phyloP scores from a whole-genome alignment of 2,113 vertebrate species.

The Gadus macrocephalus region DNA sequence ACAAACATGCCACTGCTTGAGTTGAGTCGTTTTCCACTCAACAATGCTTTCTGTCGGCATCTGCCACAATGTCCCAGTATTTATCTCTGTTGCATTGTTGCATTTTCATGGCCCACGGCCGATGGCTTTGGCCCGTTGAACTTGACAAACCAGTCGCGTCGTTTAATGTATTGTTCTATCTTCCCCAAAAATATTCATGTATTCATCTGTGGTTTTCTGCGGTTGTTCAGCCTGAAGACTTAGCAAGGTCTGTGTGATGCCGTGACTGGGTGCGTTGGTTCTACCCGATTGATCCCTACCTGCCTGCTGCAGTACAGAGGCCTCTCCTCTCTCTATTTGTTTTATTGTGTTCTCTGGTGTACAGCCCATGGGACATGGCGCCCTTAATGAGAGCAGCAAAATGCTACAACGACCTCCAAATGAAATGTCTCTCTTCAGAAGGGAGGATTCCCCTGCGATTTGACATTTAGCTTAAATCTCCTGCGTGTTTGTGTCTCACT shows the following conservation, averaged over 20 bases:
- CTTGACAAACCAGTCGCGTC: constrained; percentile 13
- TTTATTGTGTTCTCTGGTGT: too few relatives aligned
- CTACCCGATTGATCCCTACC: background rate
- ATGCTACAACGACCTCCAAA: too few relatives aligned
- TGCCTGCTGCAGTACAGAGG: constrained; percentile 18
- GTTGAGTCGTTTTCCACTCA: too few relatives aligned
- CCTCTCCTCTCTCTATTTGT: constrained; percentile 16
- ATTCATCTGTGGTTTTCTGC: constrained; percentile 10
- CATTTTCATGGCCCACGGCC: constrained; percentile 12
- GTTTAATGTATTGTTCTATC: too few relatives aligned
- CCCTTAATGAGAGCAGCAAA: too few relatives aligned
- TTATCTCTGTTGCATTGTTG: constrained; percentile 4
- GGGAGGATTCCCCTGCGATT: too few relatives aligned
- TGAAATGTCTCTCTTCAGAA: too few relatives aligned
- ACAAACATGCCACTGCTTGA: too few relatives aligned
- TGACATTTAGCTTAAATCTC: too few relatives aligned
- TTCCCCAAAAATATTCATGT: constrained; percentile 10
- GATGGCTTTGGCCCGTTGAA: constrained; percentile 25
- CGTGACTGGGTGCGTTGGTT: background rate
- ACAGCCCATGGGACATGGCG: too few relatives aligned
- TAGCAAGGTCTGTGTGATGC: constrained; percentile 32
- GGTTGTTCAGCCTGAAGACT: constrained; percentile 37
- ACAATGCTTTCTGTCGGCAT: too few relatives aligned
- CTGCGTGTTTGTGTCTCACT: too few relatives aligned
- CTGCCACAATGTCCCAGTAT: background rate